phyloP scores from a whole-genome alignment of 2,113 vertebrate genomes.

The Heliornis fulica region DNA sequence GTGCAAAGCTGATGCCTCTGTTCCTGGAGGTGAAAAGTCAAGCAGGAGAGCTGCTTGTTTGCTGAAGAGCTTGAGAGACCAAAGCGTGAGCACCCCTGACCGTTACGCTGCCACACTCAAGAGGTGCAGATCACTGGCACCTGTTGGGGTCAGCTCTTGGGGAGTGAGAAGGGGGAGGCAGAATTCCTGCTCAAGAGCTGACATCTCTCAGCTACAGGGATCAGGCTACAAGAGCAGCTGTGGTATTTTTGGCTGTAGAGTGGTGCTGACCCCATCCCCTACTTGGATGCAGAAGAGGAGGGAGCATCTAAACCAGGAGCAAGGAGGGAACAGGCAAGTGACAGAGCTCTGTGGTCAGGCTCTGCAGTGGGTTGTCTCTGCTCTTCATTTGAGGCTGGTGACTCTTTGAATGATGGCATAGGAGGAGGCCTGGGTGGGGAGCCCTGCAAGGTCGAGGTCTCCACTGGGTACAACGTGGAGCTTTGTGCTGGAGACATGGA shows the following conservation, averaged over 20 bases:
- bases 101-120: neutral
- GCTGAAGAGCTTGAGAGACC: neutral
- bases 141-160: rapidly evolving
- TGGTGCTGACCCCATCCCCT: no score
- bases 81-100: neutral
- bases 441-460: neutral
- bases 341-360: neutral
- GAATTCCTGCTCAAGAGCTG: neutral
- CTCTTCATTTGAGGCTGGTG: neutral
- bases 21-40: neutral
- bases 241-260: no score
- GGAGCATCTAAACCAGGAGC: no score
- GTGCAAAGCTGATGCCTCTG: neutral
- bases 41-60: neutral
- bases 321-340: no score
- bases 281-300: no score
- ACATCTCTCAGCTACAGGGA: neutral
- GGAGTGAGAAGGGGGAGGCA: neutral
- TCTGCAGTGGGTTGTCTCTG: neutral
- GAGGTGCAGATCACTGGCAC: neutral
- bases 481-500: neutral
- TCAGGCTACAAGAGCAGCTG: neutral
- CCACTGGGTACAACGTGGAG: rapidly evolving
- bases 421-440: neutral
- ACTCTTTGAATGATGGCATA: neutral